A percentile compares a stretch with the other conserved stretches of the same genome.
Evolutionary conservation across 2,113 vertebrate genomes (phyloP).

Genomic region (Shinisaurus crocodilurus): DNA sequence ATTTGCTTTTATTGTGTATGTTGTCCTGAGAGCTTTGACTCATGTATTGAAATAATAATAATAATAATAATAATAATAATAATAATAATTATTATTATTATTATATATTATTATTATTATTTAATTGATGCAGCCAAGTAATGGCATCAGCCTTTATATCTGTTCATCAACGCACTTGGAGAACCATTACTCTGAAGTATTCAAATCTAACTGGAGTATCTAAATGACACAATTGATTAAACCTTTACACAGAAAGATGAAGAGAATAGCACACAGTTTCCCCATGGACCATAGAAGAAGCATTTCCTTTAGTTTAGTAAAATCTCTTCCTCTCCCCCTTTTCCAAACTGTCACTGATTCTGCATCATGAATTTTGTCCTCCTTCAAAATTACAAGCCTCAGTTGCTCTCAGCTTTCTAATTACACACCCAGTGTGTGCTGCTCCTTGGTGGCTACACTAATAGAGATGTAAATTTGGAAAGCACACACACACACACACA

Average conservation of each 20-base stretch:
- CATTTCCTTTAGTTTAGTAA: not conserved
- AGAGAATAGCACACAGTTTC: not conserved
- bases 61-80: too few relatives aligned
- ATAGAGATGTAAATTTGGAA: slow-evolving; percentile 6
- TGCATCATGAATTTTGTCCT: not conserved
- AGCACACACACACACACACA: too few relatives aligned
- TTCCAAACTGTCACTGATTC: not conserved
- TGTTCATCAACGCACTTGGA: not conserved
- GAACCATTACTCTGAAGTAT: not conserved
- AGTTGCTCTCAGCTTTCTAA: slow-evolving; percentile 2
- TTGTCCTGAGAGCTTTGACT: too few relatives aligned
- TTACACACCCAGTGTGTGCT: not conserved
- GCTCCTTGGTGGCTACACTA: not conserved
- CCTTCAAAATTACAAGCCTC: not conserved
- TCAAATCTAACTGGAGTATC: slow-evolving; percentile 3
- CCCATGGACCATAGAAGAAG: not conserved
- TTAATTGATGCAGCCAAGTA: too few relatives aligned
- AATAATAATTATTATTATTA: too few relatives aligned
- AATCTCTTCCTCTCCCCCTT: not conserved
- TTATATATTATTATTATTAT: too few relatives aligned
- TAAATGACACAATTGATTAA: not conserved
- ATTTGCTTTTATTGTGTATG: too few relatives aligned
- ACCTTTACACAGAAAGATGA: not conserved
- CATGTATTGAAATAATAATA: too few relatives aligned
- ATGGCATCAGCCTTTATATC: not conserved